Evolutionary conservation across 2,113 vertebrate species (phyloP).

Genomic region (Oreochromis tanganicae): DNA sequence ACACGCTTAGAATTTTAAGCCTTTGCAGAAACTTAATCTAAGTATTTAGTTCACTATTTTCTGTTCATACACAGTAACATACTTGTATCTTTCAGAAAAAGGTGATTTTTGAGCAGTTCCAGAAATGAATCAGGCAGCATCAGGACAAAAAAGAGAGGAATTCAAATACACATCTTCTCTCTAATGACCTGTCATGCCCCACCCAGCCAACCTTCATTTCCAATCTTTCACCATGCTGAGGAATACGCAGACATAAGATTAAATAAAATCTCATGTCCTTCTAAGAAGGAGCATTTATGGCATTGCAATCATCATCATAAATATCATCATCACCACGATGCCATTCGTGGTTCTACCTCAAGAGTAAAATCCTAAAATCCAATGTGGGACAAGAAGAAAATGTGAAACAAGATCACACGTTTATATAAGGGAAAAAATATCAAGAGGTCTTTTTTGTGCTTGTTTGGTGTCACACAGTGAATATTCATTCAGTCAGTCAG

Average conservation of each 20-base stretch:
- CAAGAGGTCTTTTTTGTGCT: not conserved
- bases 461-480: not conserved
- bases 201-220: constrained; percentile 15
- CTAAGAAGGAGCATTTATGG: constrained; percentile 47
- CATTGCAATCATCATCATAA: constrained; percentile 36
- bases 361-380: constrained; percentile 77
- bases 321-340: constrained; percentile 56
- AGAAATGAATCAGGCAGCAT: not conserved
- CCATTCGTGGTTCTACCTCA: constrained; percentile 71
- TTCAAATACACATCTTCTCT: not conserved
- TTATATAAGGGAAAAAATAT: not conserved
- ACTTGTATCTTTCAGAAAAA: constrained; percentile 43
- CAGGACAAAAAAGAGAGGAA: not conserved
- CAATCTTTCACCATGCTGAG: constrained; percentile 49
- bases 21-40: not conserved
- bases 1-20: not conserved
- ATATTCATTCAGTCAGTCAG: not conserved
- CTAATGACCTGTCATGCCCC: constrained; percentile 43
- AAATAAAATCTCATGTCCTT: constrained; percentile 44
- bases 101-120: constrained; percentile 30
- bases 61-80: not conserved
- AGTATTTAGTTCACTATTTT: not conserved
- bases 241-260: constrained; percentile 39
- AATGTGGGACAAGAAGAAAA: constrained; percentile 47
- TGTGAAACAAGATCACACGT: constrained; percentile 49